A percentile compares a stretch with the other conserved stretches of the same genome.
These are phyloP conservation scores for Osedax frankpressi DNA, from an alignment of 2,888 invertebrate genomes.

Conservation along the genomic window DNA sequence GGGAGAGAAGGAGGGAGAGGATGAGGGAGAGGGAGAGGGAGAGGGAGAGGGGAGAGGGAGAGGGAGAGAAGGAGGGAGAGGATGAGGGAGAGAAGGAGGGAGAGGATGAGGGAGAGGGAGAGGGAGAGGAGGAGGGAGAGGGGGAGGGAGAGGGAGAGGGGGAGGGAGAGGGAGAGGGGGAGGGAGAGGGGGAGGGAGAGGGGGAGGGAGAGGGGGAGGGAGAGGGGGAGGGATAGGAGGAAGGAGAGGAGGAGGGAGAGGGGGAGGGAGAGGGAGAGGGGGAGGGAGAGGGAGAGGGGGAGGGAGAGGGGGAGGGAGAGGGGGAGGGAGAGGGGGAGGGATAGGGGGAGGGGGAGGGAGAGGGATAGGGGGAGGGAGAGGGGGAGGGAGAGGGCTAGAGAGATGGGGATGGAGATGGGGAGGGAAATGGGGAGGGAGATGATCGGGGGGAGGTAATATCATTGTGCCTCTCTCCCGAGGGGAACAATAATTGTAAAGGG, in stretches of 20 bases:
- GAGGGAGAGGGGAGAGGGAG: neutral
- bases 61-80: neutral
- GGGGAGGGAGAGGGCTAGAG: neutral
- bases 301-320: no score
- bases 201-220: neutral
- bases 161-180: neutral
- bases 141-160: neutral
- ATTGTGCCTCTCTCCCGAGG: no score
- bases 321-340: no score
- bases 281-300: no score
- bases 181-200: neutral
- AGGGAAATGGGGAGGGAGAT: no score
- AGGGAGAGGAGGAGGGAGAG: neutral
- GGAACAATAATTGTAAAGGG: no score
- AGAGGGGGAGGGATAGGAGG: neutral
- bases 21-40: constrained; percentile 5
- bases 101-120: neutral
- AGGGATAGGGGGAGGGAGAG: neutral
- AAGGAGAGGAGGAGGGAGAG: no score
- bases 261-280: no score
- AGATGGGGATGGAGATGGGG: no score
- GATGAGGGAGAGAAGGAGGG: neutral
- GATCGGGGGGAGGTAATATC: no score
- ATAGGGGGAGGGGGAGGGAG: no score
- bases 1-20: constrained; percentile 12